phyloP scores from a whole-genome alignment of 2,113 vertebrate genomes.

The Entelurus aequoreus region DNA sequence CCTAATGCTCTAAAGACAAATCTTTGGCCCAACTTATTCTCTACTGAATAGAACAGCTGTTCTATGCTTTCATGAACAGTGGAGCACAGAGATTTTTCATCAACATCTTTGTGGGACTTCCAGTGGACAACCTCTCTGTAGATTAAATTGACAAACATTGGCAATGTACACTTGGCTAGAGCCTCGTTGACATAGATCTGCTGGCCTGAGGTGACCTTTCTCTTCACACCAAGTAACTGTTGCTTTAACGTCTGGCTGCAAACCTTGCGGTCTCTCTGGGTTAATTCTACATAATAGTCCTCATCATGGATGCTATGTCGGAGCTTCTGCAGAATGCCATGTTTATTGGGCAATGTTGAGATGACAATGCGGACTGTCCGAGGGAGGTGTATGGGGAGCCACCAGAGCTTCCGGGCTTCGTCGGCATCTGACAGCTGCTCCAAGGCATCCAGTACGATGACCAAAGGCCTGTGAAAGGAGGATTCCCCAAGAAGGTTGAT shows the following conservation, averaged over 20 bases:
- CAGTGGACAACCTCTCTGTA: slow-evolving; percentile 92
- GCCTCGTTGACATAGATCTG: slow-evolving; percentile 98
- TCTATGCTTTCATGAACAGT: slow-evolving; percentile 98
- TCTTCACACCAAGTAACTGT: slow-evolving; percentile 86
- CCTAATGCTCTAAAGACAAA: slow-evolving; percentile 90
- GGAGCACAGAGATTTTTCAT: slow-evolving; percentile 87
- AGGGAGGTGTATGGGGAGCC: slow-evolving; percentile 92
- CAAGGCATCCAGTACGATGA: slow-evolving; percentile 89
- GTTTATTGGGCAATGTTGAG: slow-evolving; percentile 95
- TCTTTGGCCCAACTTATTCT: slow-evolving; percentile 84
- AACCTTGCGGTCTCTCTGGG: slow-evolving; percentile 87
- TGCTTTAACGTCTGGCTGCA: slow-evolving; percentile 98
- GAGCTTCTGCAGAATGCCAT: slow-evolving; percentile 94
- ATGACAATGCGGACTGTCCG: slow-evolving; percentile 89
- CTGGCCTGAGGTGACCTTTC: slow-evolving; percentile 97
- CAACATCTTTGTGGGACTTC: slow-evolving; percentile 96
- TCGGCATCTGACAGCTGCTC: slow-evolving; percentile 91
- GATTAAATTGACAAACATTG: slow-evolving; percentile 98
- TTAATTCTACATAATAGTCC: slow-evolving; percentile 85
- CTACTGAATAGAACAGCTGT: slow-evolving; percentile 91
- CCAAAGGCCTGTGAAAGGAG: slow-evolving; percentile 85
- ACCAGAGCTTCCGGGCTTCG: slow-evolving; percentile 94
- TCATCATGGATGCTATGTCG: slow-evolving; percentile 89
- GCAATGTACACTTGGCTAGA: slow-evolving; percentile 91
- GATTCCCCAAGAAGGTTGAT: slow-evolving; percentile 92